Base-by-base conservation (phyloP, 2,797 vertebrate species). In the Varecia variegata region DNA sequence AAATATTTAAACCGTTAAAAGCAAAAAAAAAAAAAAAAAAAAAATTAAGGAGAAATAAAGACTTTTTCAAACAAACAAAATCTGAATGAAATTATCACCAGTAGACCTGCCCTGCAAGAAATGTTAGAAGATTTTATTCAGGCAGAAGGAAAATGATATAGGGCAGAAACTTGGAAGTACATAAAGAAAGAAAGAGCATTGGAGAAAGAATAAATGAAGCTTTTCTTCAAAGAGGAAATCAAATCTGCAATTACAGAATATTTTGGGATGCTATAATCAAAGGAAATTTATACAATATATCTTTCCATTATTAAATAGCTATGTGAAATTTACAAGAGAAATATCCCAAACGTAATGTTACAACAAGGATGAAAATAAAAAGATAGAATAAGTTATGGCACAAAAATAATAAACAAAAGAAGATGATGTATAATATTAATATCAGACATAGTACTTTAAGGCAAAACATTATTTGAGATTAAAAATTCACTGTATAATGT, bases 161-260 rank as follows among this genome's bases (percentile, higher is more conserved):
- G 17, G 38, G n/a, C 35, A 68, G 45, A 93, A 86, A 77, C 9
- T 14, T 35, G 47, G 68, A 93, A 62, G 43, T 90, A 81, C 10
- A 82, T 60, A 62, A 92, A 80, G 76, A 68, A 70, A 92, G 52
- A 5, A 70, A 92, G 62, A 65, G 1, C 45, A 87, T 15, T 71
- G 30, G 68, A 89, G 32, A 54, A 23, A 38, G 70, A 54, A 50
- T 87, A 90, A 95, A 82, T 87, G n/a, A 90, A 90, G 45, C 43
- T 68, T 95, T 93, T 60, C 27, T 77, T 86, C 30, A 79, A 90
- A 95, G 60, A 93, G 12, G 52, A 96, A 93, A 90, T 86, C 23
- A n/a, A 87, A 93, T 79, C 52, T 68, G 11, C 45, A 88, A 79
- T 65, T 90, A 83, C 15, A 88, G n/a, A 89, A 73, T 83, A 87